Evolutionary conservation across 2,888 invertebrate genomes (phyloP).

Genomic region (Drosophila recens): DNA sequence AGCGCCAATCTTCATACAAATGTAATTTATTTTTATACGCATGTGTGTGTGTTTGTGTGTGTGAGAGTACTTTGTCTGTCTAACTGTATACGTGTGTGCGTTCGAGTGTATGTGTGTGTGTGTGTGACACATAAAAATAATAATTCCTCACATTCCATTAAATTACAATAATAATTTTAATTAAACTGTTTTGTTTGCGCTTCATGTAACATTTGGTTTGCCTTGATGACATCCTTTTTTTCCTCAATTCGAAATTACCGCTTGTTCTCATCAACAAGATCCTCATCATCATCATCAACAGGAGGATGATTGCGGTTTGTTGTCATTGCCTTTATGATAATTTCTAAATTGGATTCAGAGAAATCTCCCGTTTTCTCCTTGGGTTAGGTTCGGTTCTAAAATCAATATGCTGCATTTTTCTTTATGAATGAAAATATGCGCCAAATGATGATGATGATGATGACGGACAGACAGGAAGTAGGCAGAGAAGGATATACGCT

Average conservation of each 20-base stretch:
- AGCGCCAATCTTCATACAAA: conserved; percentile 80
- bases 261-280: conserved; percentile 33
- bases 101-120: conserved; percentile 17
- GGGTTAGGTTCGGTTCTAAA: conserved; percentile 50
- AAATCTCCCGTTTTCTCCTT: conserved; percentile 11
- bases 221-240: conserved; percentile 56
- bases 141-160: conserved; percentile 80
- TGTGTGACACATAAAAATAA: conserved; percentile 68
- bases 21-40: conserved; percentile 79
- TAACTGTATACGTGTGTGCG: conserved; percentile 8
- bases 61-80: conserved; percentile 29
- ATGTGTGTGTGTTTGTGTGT: conserved; percentile 39
- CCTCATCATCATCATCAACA: conserved; percentile 33
- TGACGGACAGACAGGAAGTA: conserved; percentile 45
- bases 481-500: conserved; percentile 50
- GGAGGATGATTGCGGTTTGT: conserved; percentile 49
- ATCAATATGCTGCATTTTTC: conserved; percentile 56
- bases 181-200: conserved; percentile 78
- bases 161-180: conserved; percentile 81
- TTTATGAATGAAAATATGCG: conserved; percentile 15
- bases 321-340: conserved; percentile 58
- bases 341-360: conserved; percentile 56
- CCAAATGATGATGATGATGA: conserved; percentile 25
- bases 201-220: conserved; percentile 60
- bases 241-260: conserved; percentile 41